Evolutionary conservation across 1,140 invertebrate genomes (phyloP), one percentile per base, ranked within the genome.

Genomic region (Spodoptera litura): DNA sequence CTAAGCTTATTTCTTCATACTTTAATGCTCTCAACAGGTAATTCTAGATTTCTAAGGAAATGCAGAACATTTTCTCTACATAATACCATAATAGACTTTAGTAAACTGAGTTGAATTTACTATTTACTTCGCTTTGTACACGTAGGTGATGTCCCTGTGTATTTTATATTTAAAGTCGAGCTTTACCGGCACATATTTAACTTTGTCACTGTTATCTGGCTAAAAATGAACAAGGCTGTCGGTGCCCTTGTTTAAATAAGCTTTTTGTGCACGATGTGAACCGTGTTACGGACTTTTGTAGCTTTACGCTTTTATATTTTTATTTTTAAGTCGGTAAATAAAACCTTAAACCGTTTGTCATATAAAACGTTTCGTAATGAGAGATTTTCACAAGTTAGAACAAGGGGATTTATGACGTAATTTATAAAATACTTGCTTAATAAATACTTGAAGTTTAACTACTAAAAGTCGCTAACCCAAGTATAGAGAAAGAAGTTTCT

Each of bases 171-270:
- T 68, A 52, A 70, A 70, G 49, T 70, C 52, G 25, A 71, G 68
- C 31, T 55, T 27, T 52, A 52, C 15, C 68, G 68, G 53, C 15
- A 71, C 52, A 56, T 71, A 56, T 71, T 71, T 71, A 71, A 71
- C 68, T 71, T 71, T 71, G 68, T 71, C 68, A 71, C 52, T 71
- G 38, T 71, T 71, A 71, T 56, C 68, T 71, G 68, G 68, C 68
- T 56, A 71, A 71, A 71, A 71, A 71, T 71, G 51, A 38, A 56
- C 68, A 55, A 13, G 51, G 2, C 31, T 52, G 27, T 49, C 51
- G 31, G 68, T 56, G 66, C 68, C 68, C 68, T 71, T 71, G 27
- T 55, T 71, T 71, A 56, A 56, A 71, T 15, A 71, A 71, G 52
- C 68, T 71, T 71, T 71, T 71, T 71, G 53, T 71, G 44, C 68